Conservation (phyloP, 2,113 vertebrate species). For the Dromaius novaehollandiae region DNA sequence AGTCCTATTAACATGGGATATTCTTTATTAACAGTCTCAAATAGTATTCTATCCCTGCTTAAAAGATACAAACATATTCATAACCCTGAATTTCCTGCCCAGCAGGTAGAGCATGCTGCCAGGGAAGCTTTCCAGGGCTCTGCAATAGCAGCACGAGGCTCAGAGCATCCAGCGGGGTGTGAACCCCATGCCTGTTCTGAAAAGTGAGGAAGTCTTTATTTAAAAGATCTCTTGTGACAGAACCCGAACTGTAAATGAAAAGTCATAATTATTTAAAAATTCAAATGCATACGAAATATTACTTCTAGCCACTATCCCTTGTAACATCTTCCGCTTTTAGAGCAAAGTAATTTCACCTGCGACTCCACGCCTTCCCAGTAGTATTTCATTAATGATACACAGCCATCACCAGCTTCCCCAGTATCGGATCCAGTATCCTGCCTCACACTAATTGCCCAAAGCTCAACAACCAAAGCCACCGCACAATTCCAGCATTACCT, state of each 20-base stretch:
- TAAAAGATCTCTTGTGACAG: neutral
- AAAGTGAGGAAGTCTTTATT: neutral
- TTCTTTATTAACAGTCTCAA: neutral
- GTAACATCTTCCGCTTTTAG: neutral
- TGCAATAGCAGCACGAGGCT: fast-evolving
- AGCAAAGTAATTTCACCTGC: neutral
- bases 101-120: neutral
- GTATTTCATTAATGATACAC: neutral
- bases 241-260: neutral
- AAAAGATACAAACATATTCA: neutral
- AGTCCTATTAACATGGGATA: neutral
- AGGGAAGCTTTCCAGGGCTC: neutral
- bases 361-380: neutral
- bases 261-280: neutral
- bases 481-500: neutral
- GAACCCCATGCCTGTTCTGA: neutral
- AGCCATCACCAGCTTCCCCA: neutral
- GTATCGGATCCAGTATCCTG: fast-evolving
- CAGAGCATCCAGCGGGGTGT: fast-evolving
- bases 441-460: neutral
- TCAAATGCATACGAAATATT: neutral
- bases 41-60: neutral
- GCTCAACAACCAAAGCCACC: neutral
- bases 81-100: neutral
- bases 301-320: neutral